Evolutionary conservation across 2,113 vertebrate genomes (phyloP).

Genomic region (Nibea coibor): DNA sequence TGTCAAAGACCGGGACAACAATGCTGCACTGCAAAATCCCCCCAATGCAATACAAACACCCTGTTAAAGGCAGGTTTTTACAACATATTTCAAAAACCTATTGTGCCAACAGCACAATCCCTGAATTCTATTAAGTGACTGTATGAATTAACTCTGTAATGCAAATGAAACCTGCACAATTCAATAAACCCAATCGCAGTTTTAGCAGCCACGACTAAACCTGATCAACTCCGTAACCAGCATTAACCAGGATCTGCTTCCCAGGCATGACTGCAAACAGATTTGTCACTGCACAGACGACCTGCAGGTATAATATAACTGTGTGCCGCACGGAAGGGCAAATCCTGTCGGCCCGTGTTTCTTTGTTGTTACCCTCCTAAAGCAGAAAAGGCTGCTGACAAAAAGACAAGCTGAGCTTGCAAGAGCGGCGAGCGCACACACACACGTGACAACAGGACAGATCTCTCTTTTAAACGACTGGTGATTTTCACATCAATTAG

Average conservation of each 20-base stretch:
- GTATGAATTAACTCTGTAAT: too few species aligned
- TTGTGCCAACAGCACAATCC: not conserved
- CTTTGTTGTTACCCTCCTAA: conserved; percentile 5
- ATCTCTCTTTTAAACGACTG: not conserved
- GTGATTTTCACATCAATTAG: conserved; percentile 1
- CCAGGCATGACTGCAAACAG: not conserved
- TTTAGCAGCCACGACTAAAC: not conserved
- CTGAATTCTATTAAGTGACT: not conserved
- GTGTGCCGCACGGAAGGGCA: not conserved
- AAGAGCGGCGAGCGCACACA: not conserved
- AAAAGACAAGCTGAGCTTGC: conserved; percentile 34
- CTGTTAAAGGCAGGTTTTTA: not conserved
- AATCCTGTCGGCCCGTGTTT: conserved; percentile 36
- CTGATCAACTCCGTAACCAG: not conserved
- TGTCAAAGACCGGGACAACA: conserved; percentile 58
- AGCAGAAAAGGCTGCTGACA: conserved; percentile 11
- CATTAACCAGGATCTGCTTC: not conserved
- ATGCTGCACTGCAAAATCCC: not conserved
- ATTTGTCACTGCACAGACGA: not conserved
- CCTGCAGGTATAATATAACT: not conserved
- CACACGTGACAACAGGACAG: not conserved
- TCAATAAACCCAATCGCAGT: not conserved
- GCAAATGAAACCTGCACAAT: not conserved
- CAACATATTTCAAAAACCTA: not conserved
- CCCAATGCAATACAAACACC: not conserved